phyloP scores from a whole-genome alignment of 2,113 vertebrate genomes.

The Telmatochromis sp. region DNA sequence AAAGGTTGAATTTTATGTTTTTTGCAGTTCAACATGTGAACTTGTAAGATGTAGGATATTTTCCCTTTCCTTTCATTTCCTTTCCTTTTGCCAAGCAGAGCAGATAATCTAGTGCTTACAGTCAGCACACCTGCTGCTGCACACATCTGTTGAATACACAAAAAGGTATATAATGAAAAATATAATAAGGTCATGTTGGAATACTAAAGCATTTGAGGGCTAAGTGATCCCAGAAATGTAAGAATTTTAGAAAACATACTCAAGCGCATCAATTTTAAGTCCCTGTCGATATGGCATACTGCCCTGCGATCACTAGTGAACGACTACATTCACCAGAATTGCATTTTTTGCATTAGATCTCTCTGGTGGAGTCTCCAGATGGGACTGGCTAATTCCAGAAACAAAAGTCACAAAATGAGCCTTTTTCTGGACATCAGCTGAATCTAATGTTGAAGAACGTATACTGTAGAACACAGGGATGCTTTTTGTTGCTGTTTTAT shows the following conservation, averaged over 20 bases:
- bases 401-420: background rate
- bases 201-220: background rate
- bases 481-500: background rate
- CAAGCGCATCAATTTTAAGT: fast-evolving
- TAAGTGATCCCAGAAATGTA: background rate
- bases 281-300: background rate
- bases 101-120: background rate
- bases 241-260: background rate
- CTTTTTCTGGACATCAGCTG: background rate
- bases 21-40: background rate
- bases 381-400: background rate
- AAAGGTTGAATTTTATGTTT: background rate
- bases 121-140: background rate
- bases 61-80: background rate
- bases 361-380: background rate
- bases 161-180: background rate
- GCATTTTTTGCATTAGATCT: background rate
- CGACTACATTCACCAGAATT: background rate
- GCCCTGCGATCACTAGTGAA: background rate
- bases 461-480: background rate
- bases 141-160: background rate
- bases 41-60: background rate
- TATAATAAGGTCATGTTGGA: background rate
- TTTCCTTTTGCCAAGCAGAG: background rate
- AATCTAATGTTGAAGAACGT: background rate